phyloP scores from a whole-genome alignment of 2,797 vertebrate species.

The Corythornis leucogaster region DNA sequence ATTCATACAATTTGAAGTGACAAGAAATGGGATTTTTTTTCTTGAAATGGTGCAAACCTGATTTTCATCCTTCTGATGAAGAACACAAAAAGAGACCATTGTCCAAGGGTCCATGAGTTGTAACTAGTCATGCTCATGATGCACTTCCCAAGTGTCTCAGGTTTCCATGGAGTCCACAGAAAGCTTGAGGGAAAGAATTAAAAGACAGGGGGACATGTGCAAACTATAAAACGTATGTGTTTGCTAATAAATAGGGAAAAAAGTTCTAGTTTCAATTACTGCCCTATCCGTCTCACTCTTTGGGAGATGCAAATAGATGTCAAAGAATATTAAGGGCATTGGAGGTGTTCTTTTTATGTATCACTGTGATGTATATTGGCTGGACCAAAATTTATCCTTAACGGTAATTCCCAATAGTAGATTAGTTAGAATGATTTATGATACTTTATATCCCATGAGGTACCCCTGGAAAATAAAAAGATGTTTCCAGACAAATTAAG shows the following conservation, averaged over 20 bases:
- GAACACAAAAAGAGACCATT: not conserved
- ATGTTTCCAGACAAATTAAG: conserved; percentile 18
- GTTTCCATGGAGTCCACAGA: not conserved
- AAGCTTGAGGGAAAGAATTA: not conserved
- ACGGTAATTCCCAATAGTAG: not conserved
- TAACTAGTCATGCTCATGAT: accelerated
- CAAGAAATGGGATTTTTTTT: not conserved
- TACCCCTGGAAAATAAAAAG: conserved; percentile 17
- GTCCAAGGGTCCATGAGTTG: not conserved
- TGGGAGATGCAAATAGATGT: not conserved
- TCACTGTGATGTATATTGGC: not conserved
- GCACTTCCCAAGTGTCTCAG: not conserved
- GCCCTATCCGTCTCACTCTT: not conserved
- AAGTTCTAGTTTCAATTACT: not conserved
- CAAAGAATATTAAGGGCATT: not conserved
- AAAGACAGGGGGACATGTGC: accelerated
- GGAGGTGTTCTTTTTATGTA: not conserved
- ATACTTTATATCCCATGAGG: not conserved
- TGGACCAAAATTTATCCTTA: not conserved
- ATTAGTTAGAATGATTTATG: conserved; percentile 13
- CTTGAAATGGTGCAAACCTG: not conserved
- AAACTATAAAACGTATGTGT: not conserved
- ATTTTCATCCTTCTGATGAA: not conserved
- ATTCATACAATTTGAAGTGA: not conserved
- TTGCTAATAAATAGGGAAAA: not conserved